phyloP scores from a whole-genome alignment of 2,888 invertebrate genomes.

The Xestia c-nigrum region DNA sequence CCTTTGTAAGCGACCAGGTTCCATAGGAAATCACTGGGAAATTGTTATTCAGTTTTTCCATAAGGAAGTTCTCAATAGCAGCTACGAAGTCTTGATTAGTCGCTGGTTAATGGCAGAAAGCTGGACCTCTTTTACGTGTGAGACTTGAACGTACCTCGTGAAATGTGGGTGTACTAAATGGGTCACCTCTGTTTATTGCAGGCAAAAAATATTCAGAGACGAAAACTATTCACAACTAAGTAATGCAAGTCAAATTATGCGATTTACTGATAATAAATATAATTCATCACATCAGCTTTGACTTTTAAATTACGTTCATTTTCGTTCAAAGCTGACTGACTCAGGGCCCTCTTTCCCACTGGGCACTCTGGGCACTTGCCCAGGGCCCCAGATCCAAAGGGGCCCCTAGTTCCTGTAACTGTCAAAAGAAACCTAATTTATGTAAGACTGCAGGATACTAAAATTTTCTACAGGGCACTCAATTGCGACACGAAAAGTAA shows the following conservation, averaged over 20 bases:
- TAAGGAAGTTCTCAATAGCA: not conserved
- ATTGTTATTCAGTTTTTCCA: not conserved
- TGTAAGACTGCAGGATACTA: too few species aligned
- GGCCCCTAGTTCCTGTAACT: too few species aligned
- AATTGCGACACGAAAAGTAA: too few species aligned
- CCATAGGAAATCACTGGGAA: not conserved
- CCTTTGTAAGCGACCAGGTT: too few species aligned
- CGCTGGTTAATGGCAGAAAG: not conserved
- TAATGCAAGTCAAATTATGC: not conserved
- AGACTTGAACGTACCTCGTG: not conserved
- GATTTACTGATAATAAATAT: too few species aligned
- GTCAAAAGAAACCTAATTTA: too few species aligned
- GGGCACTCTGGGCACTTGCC: too few species aligned
- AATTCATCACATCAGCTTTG: not conserved
- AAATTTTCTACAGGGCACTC: too few species aligned
- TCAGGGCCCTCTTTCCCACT: too few species aligned
- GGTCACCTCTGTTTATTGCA: not conserved
- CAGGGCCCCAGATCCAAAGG: too few species aligned
- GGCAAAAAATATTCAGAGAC: not conserved
- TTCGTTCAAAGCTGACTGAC: too few species aligned
- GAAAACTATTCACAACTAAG: not conserved
- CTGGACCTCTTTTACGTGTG: not conserved
- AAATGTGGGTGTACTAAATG: not conserved
- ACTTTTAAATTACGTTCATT: not conserved
- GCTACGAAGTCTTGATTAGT: not conserved